Evolutionary conservation across 1,140 invertebrate genomes (phyloP), one percentile per base, ranked within the genome.

Genomic region (Rhysida immarginata): DNA sequence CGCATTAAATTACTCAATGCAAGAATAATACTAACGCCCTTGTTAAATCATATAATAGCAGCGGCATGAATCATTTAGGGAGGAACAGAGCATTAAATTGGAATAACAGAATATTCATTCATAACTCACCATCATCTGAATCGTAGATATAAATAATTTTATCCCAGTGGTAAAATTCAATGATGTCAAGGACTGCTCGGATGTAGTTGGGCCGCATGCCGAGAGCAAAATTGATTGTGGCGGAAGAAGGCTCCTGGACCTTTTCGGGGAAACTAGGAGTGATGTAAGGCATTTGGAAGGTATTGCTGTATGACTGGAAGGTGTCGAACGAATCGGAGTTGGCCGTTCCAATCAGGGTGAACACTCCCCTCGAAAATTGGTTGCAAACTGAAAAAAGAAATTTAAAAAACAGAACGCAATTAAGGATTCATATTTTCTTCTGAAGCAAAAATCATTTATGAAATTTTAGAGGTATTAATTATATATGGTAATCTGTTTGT

Each of bases 151-250:
- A 96, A 66, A 94, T 88, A 64, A 96, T 87, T 67, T 84, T 84
- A 61, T 81, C 81, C 91, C 92, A 96, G 45, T 83, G 81, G 68
- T 95, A 95, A 70, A 88, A 83, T 59, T 81, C 76, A 60, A 96
- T 89, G 23, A 90, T 86, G 73, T 95, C 91, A 61, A 95, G 84
- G 64, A 96, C 85, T 41, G 91, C 91, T 63, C 82, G 81, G 70
- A 94, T 87, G 72, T 94, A 94, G 71, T 93, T 85, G n/a, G 92
- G 92, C 49, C 88, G 75, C 84, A 96, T 87, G 66, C 86, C 90
- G 64, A 91, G 84, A 41, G 88, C 88, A 68, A 85, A 90, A 71
- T 91, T 87, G 64, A 87, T 74, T 62, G 83, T 80, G 42, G 85
- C 84, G 1, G 85, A 87, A 18, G 85, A 85, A 51, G 85, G 85